These are phyloP conservation scores for Pachypsylla venusta DNA, from an alignment of 1,140 invertebrate species.

Conservation along the genomic window DNA sequence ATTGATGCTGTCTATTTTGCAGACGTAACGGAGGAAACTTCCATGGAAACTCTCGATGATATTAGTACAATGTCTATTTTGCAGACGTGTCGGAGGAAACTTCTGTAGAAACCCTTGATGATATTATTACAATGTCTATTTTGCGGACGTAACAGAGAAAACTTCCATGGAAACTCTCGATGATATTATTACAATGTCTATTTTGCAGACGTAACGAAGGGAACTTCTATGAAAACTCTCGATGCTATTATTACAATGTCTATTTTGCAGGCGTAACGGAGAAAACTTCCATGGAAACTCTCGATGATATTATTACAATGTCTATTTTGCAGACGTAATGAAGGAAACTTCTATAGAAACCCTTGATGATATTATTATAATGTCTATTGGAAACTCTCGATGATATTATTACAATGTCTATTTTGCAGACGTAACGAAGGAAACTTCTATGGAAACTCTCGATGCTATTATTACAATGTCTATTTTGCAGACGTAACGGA, in stretches of 20 bases:
- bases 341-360: too few species aligned
- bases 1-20: too few species aligned
- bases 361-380: too few species aligned
- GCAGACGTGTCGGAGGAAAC: not conserved
- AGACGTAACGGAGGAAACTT: too few species aligned
- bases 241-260: too few species aligned
- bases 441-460: not conserved
- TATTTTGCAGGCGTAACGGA: not conserved
- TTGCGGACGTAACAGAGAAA: not conserved
- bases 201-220: too few species aligned
- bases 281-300: not conserved
- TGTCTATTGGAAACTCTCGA: too few species aligned
- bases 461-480: not conserved
- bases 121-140: not conserved
- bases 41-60: too few species aligned
- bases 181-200: conserved; percentile 1
- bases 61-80: not conserved
- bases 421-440: not conserved
- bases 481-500: not conserved
- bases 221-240: too few species aligned
- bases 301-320: conserved; percentile 4
- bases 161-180: not conserved
- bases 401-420: not conserved
- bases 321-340: too few species aligned
- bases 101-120: not conserved